phyloP scores from a whole-genome alignment of 2,797 vertebrate species.

The Semaprochilodus insignis region DNA sequence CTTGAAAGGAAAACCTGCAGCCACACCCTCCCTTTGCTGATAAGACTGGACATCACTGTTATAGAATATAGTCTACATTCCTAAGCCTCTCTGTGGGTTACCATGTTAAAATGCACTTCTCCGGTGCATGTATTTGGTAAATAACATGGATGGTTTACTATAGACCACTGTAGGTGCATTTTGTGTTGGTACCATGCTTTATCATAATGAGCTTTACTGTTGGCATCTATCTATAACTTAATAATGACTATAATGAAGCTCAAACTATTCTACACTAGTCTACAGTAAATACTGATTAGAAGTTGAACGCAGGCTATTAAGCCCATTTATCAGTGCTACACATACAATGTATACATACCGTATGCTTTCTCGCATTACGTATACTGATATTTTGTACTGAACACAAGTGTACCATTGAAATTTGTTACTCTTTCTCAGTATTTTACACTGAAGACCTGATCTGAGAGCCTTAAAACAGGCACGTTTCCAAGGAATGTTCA shows the following conservation, averaged over 20 bases:
- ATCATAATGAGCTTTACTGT: conserved; percentile 15
- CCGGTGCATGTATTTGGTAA: background rate
- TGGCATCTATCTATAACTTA: conserved; percentile 33
- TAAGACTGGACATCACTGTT: too few species aligned
- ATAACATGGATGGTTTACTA: background rate
- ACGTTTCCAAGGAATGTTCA: conserved; percentile 64
- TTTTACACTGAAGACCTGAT: conserved; percentile 73
- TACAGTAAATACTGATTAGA: background rate
- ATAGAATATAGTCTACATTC: too few species aligned
- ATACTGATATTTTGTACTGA: background rate
- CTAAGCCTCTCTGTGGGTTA: too few species aligned
- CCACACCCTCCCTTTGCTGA: too few species aligned
- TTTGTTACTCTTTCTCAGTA: conserved; percentile 66
- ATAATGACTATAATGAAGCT: conserved; percentile 38
- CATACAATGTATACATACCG: background rate
- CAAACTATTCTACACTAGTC: conserved; percentile 42
- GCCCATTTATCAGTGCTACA: background rate
- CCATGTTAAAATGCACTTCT: background rate
- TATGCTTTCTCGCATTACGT: background rate
- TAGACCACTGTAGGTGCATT: conserved; percentile 5
- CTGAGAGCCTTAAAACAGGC: conserved; percentile 69
- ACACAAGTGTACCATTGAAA: conserved; percentile 47
- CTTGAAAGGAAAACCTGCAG: too few species aligned
- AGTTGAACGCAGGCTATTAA: background rate
- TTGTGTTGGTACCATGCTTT: background rate